Percentiles rank a stretch among this genome's conserved stretches.
Evolutionary conservation across 2,888 invertebrate species (phyloP).

Genomic region (Ectemnius continuus): DNA sequence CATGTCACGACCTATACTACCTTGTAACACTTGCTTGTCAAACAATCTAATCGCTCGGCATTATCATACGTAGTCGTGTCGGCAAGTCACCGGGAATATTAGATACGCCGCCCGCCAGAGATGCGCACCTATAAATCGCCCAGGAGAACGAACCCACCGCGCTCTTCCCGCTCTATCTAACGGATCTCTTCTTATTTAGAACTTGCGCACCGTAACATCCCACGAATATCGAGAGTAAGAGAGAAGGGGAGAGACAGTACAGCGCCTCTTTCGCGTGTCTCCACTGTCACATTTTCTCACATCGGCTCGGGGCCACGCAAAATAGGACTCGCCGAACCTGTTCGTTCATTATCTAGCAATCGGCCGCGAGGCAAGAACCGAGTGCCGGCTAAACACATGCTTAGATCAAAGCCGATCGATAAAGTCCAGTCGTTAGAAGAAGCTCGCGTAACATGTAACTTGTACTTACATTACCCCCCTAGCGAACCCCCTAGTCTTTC

Average conservation of each 20-base stretch:
- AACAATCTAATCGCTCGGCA: constrained; percentile 47
- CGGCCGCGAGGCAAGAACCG: constrained; percentile 35
- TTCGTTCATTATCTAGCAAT: constrained; percentile 47
- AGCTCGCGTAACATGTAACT: constrained; percentile 36
- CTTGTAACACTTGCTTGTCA: constrained; percentile 45
- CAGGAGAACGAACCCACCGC: constrained; percentile 10
- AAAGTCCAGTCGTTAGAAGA: constrained; percentile 32
- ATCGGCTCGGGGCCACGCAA: not conserved
- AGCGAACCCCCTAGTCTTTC: not conserved
- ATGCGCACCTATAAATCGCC: constrained; percentile 32
- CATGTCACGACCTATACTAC: constrained; percentile 41
- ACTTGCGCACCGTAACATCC: constrained; percentile 12
- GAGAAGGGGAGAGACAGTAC: too few relatives aligned
- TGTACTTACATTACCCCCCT: constrained; percentile 22
- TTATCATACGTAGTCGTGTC: constrained; percentile 40
- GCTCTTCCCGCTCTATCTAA: constrained; percentile 20
- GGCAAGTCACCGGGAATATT: constrained; percentile 32
- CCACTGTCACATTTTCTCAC: constrained; percentile 19
- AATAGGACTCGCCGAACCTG: constrained; percentile 24
- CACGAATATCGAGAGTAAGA: not conserved
- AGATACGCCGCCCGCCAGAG: constrained; percentile 8
- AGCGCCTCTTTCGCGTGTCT: constrained; percentile 12
- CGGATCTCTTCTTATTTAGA: constrained; percentile 38
- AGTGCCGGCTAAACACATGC: constrained; percentile 37
- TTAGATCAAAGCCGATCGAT: constrained; percentile 47